Evolutionary conservation across 2,797 vertebrate species (phyloP).

Genomic region (Sebastes steindachneri): DNA sequence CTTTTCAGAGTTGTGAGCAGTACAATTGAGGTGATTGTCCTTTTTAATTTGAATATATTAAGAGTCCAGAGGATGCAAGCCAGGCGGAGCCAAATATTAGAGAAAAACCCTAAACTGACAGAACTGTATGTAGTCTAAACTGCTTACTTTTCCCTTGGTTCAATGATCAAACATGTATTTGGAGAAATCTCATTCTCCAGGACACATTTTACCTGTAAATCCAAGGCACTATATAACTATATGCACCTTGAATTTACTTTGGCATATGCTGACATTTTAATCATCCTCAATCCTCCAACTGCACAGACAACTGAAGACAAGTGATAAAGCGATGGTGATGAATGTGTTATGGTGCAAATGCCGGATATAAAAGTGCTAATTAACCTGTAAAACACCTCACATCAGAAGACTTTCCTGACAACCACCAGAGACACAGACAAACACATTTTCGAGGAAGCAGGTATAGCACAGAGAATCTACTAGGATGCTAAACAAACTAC

Average conservation of each 20-base stretch:
- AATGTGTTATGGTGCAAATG: neutral
- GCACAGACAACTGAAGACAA: neutral
- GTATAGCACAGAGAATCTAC: neutral
- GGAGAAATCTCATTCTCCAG: neutral
- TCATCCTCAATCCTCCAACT: neutral
- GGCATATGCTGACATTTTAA: neutral
- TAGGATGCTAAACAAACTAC: neutral
- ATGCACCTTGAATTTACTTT: neutral
- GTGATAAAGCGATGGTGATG: neutral
- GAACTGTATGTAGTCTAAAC: neutral
- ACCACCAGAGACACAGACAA: neutral
- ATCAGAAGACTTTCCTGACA: neutral
- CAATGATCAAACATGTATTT: neutral
- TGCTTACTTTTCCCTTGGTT: neutral
- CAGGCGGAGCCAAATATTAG: too few species aligned
- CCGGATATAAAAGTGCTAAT: neutral
- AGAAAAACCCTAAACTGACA: too few species aligned
- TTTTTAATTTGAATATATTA: neutral
- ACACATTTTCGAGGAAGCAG: neutral
- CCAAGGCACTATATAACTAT: neutral
- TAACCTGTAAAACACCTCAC: neutral
- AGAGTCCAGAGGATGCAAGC: accelerated
- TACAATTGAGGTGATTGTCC: neutral
- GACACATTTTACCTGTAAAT: neutral
- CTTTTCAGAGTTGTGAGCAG: neutral